phyloP scores from a whole-genome alignment of 2,797 vertebrate species.

The Centroberyx gerrardi region DNA sequence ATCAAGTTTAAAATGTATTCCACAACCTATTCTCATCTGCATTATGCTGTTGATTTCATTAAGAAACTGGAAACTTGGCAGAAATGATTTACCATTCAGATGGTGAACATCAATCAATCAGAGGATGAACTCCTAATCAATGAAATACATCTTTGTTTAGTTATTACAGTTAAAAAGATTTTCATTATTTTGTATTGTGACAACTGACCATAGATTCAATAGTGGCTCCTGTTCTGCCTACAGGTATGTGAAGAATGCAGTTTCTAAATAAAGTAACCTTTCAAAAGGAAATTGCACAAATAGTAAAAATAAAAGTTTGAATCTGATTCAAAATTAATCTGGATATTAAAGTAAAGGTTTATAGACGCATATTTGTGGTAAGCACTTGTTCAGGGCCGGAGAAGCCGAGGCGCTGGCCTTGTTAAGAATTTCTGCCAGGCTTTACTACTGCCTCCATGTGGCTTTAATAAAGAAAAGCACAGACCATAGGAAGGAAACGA shows the following conservation, averaged over 20 bases:
- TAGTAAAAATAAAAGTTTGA: neutral
- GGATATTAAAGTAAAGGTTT: too few species aligned
- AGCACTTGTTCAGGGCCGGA: neutral
- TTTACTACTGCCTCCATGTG: constrained; percentile 44
- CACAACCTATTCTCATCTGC: neutral
- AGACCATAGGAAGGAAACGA: constrained; percentile 34
- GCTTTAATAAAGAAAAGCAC: constrained; percentile 54
- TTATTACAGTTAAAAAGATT: neutral
- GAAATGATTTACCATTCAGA: neutral
- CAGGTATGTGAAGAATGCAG: constrained; percentile 2
- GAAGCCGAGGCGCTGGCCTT: constrained; percentile 2
- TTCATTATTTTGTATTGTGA: neutral
- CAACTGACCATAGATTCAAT: neutral
- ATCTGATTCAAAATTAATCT: too few species aligned
- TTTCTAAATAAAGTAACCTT: neutral
- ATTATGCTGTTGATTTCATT: neutral
- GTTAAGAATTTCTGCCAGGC: constrained; percentile 12
- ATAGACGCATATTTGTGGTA: neutral
- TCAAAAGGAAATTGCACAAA: neutral
- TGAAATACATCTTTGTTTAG: too few species aligned
- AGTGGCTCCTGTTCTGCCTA: neutral
- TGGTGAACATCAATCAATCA: too few species aligned
- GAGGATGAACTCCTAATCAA: too few species aligned
- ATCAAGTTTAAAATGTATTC: neutral
- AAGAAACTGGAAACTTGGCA: neutral